Conservation (phyloP, 2,113 vertebrate species). For the Ammodytes dubius region DNA sequence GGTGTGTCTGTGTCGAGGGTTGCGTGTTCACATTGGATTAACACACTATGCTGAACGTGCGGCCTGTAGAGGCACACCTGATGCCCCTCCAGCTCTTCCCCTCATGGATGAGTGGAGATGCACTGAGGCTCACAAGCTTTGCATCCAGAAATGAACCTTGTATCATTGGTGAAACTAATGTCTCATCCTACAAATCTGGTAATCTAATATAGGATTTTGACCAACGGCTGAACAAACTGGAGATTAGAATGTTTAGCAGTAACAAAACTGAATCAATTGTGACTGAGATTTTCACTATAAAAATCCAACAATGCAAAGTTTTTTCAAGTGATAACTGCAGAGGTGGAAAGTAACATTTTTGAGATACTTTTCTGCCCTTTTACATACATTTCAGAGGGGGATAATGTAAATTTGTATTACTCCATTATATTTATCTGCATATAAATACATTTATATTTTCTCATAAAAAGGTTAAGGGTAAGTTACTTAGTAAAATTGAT, state of each 20-base stretch:
- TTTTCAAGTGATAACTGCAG: not conserved
- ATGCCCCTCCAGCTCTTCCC: constrained; percentile 54
- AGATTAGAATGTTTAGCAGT: not conserved
- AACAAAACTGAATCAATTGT: not conserved
- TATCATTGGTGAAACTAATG: constrained; percentile 27
- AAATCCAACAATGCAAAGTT: not conserved
- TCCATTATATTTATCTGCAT: not conserved
- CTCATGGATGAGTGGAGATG: constrained; percentile 53
- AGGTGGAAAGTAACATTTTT: not conserved
- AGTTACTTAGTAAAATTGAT: not conserved
- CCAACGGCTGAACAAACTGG: not conserved
- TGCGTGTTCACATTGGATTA: constrained; percentile 55
- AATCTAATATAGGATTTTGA: not conserved
- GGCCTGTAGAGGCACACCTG: constrained; percentile 59
- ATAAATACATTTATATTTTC: too few species aligned
- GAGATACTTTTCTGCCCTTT: not conserved
- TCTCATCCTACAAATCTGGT: not conserved
- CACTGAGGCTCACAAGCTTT: constrained; percentile 49
- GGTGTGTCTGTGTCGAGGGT: constrained; percentile 26
- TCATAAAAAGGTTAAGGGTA: too few species aligned
- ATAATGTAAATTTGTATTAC: not conserved
- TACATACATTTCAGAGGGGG: not conserved
- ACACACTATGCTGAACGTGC: constrained; percentile 14
- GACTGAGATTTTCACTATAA: not conserved
- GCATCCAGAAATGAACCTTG: constrained; percentile 46